Evolutionary conservation across 2,113 vertebrate species (phyloP).

Genomic region (Corythoichthys intestinalis): DNA sequence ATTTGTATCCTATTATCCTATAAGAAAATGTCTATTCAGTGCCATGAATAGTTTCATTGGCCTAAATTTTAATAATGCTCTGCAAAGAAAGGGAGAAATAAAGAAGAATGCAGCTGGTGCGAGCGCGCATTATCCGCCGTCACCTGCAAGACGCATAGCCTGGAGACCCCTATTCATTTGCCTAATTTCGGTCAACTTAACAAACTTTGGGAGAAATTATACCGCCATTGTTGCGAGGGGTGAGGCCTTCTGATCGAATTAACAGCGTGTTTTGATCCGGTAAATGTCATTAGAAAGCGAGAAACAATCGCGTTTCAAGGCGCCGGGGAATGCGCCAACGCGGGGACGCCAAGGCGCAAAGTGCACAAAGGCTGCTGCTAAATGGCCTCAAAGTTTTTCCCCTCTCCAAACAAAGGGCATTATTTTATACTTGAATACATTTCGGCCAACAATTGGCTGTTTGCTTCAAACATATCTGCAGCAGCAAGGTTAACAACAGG

Average conservation of each 20-base stretch:
- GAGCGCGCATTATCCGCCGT: slow-evolving; percentile 94
- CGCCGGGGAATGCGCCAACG: slow-evolving; percentile 94
- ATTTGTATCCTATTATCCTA: slow-evolving; percentile 99
- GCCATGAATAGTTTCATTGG: slow-evolving; percentile 98
- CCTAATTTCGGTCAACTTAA: slow-evolving; percentile 99
- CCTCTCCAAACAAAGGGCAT: slow-evolving; percentile 94
- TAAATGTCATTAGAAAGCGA: slow-evolving; percentile 99
- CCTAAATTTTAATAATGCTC: slow-evolving; percentile 97
- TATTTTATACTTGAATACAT: slow-evolving; percentile 99
- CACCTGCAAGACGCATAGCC: slow-evolving; percentile 94
- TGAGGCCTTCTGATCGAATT: slow-evolving; percentile 99
- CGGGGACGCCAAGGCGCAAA: slow-evolving; percentile 97
- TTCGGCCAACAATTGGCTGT: slow-evolving; percentile 99
- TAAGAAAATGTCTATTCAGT: slow-evolving; percentile 99
- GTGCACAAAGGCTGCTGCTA: slow-evolving; percentile 91
- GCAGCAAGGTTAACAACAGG: slow-evolving; percentile 90
- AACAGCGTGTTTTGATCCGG: slow-evolving; percentile 99
- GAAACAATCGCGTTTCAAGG: slow-evolving; percentile 98
- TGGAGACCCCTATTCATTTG: slow-evolving; percentile 98
- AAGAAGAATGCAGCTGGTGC: slow-evolving; percentile 97
- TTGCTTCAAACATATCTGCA: slow-evolving; percentile 99
- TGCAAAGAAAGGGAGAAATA: slow-evolving; percentile 88
- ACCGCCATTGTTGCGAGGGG: slow-evolving; percentile 97
- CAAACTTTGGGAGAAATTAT: slow-evolving; percentile 99
- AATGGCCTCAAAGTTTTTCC: slow-evolving; percentile 91